These are phyloP conservation scores for Mastomys coucha DNA, from an alignment of 2,113 vertebrate genomes.

Conservation along the genomic window DNA sequence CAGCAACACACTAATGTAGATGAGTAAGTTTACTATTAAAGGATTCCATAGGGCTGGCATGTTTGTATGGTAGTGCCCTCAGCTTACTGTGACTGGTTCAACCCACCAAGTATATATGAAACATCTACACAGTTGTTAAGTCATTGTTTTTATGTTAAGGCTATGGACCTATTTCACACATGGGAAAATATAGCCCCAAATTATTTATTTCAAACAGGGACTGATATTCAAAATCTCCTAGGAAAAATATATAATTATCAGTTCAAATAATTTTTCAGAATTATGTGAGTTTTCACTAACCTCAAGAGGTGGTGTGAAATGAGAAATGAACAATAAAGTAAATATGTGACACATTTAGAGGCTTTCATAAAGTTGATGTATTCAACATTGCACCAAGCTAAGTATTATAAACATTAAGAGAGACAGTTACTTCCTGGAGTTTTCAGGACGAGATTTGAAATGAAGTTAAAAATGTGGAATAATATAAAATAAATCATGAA, in stretches of 20 bases:
- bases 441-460: not conserved
- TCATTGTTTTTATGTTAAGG: not conserved
- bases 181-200: not conserved
- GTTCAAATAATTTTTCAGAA: not conserved
- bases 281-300: not conserved
- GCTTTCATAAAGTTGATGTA: not conserved
- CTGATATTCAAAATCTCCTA: not conserved
- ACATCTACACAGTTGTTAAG: not conserved
- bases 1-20: not conserved
- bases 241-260: not conserved
- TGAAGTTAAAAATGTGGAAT: not conserved
- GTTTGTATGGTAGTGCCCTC: not conserved
- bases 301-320: not conserved
- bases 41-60: not conserved
- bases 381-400: not conserved
- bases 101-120: slow-evolving; percentile 33
- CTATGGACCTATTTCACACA: not conserved
- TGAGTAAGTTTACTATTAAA: slow-evolving; percentile 34
- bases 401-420: not conserved
- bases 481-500: slow-evolving; percentile 16
- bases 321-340: slow-evolving; percentile 15
- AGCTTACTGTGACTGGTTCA: not conserved
- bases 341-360: not conserved
- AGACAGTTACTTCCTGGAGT: not conserved
- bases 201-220: not conserved